These are phyloP conservation scores for Bungarus multicinctus DNA, from an alignment of 2,113 vertebrate genomes.

Conservation along the genomic window DNA sequence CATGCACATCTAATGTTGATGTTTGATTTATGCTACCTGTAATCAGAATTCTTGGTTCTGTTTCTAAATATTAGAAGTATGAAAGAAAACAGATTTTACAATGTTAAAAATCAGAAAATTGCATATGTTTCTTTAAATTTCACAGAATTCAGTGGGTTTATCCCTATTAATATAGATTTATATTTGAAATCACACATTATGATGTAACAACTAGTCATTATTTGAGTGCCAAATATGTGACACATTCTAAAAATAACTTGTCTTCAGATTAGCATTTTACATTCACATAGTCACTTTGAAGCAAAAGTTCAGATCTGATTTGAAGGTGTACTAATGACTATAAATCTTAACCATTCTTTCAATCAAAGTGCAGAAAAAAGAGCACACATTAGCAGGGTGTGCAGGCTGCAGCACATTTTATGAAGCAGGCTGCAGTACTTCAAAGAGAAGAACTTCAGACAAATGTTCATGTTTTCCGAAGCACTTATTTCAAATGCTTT, in stretches of 20 bases:
- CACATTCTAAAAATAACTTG: background rate
- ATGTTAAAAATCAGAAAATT: background rate
- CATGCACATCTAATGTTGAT: background rate
- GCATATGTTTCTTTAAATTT: background rate
- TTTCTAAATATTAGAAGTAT: background rate
- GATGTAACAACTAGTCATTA: background rate
- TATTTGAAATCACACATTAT: background rate
- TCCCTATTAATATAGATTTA: background rate
- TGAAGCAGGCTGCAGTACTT: background rate
- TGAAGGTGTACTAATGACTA: background rate
- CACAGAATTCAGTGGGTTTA: background rate
- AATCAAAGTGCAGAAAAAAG: background rate
- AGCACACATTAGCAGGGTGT: background rate
- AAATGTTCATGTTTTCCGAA: background rate
- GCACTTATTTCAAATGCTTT: background rate
- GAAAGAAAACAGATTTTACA: background rate
- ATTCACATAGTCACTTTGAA: background rate
- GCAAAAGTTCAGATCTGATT: background rate
- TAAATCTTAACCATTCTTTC: slow-evolving; percentile 2
- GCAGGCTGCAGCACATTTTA: background rate
- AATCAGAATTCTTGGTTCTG: background rate
- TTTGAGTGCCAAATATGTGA: background rate
- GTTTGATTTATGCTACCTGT: background rate
- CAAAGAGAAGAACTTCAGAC: background rate
- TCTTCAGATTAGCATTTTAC: background rate